These are phyloP conservation scores for Drosophila prostipennis DNA, from an alignment of 2,888 invertebrate genomes.

Conservation along the genomic window DNA sequence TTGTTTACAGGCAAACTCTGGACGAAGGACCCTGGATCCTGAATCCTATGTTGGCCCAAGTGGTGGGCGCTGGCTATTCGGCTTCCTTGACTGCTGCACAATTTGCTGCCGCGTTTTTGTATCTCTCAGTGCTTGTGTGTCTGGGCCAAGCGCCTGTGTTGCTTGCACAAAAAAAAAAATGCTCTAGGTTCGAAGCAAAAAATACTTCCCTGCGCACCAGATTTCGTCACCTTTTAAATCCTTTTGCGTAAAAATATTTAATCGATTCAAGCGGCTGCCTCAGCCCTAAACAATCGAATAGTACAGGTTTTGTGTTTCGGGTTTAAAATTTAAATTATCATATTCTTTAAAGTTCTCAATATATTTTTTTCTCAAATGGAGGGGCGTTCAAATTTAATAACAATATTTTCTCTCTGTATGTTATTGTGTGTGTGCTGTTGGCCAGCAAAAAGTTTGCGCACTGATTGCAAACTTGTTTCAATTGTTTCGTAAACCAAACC, in stretches of 20 bases:
- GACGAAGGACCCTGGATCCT: conserved; percentile 18
- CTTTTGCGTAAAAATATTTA: not conserved
- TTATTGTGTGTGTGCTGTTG: conserved; percentile 31
- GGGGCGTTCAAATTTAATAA: not conserved
- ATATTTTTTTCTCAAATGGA: no score
- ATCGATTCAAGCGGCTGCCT: not conserved
- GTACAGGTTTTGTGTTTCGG: not conserved
- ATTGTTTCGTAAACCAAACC: conserved; percentile 64
- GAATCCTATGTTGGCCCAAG: conserved; percentile 11
- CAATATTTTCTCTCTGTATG: conserved; percentile 5
- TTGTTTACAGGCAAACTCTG: conserved; percentile 65
- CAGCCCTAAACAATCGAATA: not conserved
- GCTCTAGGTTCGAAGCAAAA: no score
- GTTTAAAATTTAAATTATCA: not conserved
- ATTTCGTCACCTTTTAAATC: not conserved
- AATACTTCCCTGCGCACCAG: no score
- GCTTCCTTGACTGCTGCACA: conserved; percentile 62
- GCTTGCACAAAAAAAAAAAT: conserved; percentile 2
- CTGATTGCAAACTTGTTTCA: conserved; percentile 78
- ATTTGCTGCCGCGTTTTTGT: conserved; percentile 69
- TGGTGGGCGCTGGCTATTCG: conserved; percentile 22
- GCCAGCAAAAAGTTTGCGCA: conserved; percentile 68
- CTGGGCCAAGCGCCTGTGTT: conserved; percentile 22
- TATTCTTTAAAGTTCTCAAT: no score
- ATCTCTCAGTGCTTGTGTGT: conserved; percentile 58